These are phyloP conservation scores for Eudorcas thomsonii DNA, from an alignment of 2,113 vertebrate species.

Conservation along the genomic window DNA sequence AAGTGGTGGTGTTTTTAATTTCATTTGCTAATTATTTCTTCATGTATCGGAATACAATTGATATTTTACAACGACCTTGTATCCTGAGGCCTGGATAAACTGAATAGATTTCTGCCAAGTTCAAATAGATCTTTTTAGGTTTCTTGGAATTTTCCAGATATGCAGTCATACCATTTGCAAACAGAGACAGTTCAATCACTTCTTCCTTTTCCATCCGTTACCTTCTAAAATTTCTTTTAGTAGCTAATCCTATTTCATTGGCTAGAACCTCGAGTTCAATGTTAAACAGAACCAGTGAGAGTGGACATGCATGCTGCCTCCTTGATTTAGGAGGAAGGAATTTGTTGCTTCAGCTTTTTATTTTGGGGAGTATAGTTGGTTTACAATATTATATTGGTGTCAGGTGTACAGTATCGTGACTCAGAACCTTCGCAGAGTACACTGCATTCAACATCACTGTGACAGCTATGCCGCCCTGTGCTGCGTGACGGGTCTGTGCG, in stretches of 20 bases:
- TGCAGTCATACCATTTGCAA: neutral
- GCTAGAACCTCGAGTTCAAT: neutral
- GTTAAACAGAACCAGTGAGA: neutral
- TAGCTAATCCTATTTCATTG: neutral
- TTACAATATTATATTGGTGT: neutral
- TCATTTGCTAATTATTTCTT: neutral
- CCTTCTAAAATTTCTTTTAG: neutral
- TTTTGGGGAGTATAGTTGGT: neutral
- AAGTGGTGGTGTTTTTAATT: neutral
- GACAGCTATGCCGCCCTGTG: neutral
- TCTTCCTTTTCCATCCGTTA: neutral
- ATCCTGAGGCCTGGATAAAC: neutral
- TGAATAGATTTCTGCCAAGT: neutral
- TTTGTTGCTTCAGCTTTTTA: neutral
- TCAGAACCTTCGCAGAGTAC: neutral
- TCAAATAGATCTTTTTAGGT: neutral
- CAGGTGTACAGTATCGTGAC: neutral
- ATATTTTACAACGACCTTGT: neutral
- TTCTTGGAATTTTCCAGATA: neutral
- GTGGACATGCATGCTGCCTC: neutral
- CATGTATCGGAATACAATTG: neutral
- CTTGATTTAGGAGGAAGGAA: neutral
- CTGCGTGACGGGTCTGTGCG: neutral
- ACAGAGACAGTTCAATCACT: neutral
- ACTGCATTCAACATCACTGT: no score